Evolutionary conservation across 2,888 invertebrate genomes (phyloP).

Genomic region (Stegophylla sp.): DNA sequence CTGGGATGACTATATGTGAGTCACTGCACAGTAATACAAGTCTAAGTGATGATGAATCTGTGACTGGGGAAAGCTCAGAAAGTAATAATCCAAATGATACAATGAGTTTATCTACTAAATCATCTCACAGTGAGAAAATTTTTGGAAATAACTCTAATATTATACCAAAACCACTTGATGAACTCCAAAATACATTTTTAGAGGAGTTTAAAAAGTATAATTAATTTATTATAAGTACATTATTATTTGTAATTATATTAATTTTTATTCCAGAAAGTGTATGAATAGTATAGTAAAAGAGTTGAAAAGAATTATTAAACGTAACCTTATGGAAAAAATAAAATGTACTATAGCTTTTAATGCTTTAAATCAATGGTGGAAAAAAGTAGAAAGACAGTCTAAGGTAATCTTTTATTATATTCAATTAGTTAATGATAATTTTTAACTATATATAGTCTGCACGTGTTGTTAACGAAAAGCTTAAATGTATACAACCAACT

Average conservation of each 20-base stretch:
- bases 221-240: conserved; percentile 39
- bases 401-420: conserved; percentile 54
- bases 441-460: conserved; percentile 22
- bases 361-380: conserved; percentile 93
- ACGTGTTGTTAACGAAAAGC: conserved; percentile 36
- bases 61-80: conserved; percentile 63
- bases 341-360: conserved; percentile 93
- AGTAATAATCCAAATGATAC: conserved; percentile 69
- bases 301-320: conserved; percentile 86
- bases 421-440: not conserved
- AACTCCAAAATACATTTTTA: too few species aligned
- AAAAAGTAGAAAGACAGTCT: conserved; percentile 67
- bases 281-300: conserved; percentile 85
- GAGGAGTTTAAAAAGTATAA: conserved; percentile 49
- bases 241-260: conserved; percentile 60
- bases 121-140: conserved; percentile 85
- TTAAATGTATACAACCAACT: conserved; percentile 45
- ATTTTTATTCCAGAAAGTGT: conserved; percentile 68
- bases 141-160: conserved; percentile 67
- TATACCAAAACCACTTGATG: too few species aligned
- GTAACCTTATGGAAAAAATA: conserved; percentile 95
- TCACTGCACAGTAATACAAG: conserved; percentile 76
- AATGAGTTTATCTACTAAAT: conserved; percentile 84
- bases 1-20: conserved; percentile 60
- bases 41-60: conserved; percentile 81